Evolutionary conservation across 2,113 vertebrate genomes (phyloP).

Genomic region (Oncorhynchus gorbuscha): DNA sequence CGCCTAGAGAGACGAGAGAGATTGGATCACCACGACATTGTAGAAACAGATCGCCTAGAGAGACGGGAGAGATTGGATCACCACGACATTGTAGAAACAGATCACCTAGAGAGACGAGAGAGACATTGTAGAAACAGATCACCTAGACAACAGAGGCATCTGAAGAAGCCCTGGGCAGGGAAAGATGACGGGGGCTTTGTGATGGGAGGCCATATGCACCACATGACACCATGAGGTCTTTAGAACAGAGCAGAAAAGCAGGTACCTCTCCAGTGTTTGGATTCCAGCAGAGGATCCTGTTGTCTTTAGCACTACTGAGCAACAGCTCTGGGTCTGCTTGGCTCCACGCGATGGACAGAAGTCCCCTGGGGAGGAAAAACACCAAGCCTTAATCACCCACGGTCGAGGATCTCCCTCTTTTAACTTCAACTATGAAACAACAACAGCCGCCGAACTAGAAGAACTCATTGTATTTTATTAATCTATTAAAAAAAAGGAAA

Average conservation of each 20-base stretch:
- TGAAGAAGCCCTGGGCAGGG: too few relatives aligned
- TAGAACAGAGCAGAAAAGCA: not conserved
- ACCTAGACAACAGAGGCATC: too few relatives aligned
- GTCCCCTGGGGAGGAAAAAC: constrained; percentile 73
- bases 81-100: constrained; percentile 31
- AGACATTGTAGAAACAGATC: too few relatives aligned
- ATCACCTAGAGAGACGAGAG: constrained; percentile 84
- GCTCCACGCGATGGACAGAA: constrained; percentile 91
- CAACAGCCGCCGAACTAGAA: too few relatives aligned
- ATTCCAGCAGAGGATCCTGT: constrained; percentile 91
- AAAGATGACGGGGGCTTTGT: not conserved
- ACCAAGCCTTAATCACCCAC: too few relatives aligned
- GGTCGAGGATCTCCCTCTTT: too few relatives aligned
- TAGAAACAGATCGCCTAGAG: constrained; percentile 73
- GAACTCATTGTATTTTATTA: too few relatives aligned
- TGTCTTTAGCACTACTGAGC: constrained; percentile 92
- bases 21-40: too few relatives aligned
- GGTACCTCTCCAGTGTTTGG: constrained; percentile 80
- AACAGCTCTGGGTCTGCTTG: constrained; percentile 88
- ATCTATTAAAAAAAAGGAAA: too few relatives aligned
- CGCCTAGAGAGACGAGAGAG: constrained; percentile 65
- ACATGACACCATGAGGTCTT: too few relatives aligned
- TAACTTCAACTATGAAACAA: too few relatives aligned
- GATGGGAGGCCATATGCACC: not conserved
- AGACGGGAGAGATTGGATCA: constrained; percentile 1